Base-by-base conservation (phyloP, 2,797 vertebrate genomes). In the Enteromius thamalakanensis region DNA sequence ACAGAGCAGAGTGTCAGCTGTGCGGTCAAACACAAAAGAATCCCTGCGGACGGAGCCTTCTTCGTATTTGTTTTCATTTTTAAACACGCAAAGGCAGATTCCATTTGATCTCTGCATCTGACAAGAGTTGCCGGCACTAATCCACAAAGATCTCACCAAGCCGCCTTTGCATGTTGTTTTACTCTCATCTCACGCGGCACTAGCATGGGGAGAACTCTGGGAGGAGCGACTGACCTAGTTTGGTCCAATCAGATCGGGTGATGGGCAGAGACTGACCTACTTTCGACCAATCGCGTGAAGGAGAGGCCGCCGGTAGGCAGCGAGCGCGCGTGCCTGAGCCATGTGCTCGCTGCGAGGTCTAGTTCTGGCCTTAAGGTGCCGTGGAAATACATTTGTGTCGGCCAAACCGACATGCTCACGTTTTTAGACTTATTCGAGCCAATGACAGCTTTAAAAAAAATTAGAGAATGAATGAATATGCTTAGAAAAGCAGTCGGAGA, bases 171-270 rank as follows among this genome's bases (percentile, higher is more conserved):
- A 40, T 89, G 83, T 79, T 79, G 86, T 77, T 87, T 80, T 82
- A 83, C 80, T 87, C 85, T 40, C 68, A 80, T 42, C 90, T 95
- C 94, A 95, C 95, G 94, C 89, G 94, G 94, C 93, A 79, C 21
- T 90, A 3, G 92, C 92, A 93, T 92, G 91, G 89, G 91, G 91
- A 90, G 89, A 82, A 83, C 91, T 83, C 77, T 93, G 94, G 96
- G 96, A 91, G 96, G 95, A 92, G 94, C 92, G 83, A 93, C 85
- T 96, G 96, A 96, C 96, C 96, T 96, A 97, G 86, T 95, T 96
- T 94, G 89, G 84, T 15, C 97, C 96, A 98, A 98, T 97, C 6
- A 86, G 70, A 86, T 53, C 17, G n/a, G 14, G 84, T 6, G 69
- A 87, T 81, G 82, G 88, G 91, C 87, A 90, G 94, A 92, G 89